phyloP scores from a whole-genome alignment of 2,888 invertebrate genomes.

The Drosophila percnosoma region DNA sequence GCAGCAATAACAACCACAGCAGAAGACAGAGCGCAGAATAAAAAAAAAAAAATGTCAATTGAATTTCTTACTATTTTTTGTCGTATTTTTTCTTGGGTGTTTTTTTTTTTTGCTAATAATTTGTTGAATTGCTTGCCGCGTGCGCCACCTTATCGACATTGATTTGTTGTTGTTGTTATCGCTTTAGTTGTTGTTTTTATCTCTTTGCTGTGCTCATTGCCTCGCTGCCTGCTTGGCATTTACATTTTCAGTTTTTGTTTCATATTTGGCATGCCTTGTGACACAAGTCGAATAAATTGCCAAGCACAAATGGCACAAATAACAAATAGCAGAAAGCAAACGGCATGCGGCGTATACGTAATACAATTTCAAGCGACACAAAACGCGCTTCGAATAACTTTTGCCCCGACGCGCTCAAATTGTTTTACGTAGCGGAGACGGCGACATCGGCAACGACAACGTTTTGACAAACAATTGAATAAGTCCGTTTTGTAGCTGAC shows the following conservation, averaged over 20 bases:
- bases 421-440: conserved; percentile 31
- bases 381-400: conserved; percentile 54
- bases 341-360: conserved; percentile 73
- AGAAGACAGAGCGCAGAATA: conserved; percentile 20
- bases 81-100: conserved; percentile 26
- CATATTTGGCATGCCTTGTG: conserved; percentile 70
- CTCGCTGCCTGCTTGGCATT: conserved; percentile 43
- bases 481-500: conserved; percentile 60
- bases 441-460: neutral
- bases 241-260: conserved; percentile 66
- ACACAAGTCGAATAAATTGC: conserved; percentile 62
- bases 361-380: conserved; percentile 54
- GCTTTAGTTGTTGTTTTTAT: conserved; percentile 55
- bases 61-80: conserved; percentile 41
- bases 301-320: conserved; percentile 45
- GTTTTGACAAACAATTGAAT: conserved; percentile 7
- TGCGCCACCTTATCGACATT: conserved; percentile 67
- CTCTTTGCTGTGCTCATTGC: conserved; percentile 43
- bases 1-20: conserved; percentile 29
- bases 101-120: conserved; percentile 29
- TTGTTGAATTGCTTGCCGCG: conserved; percentile 58
- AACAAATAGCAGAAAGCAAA: conserved; percentile 31
- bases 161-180: conserved; percentile 50
- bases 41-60: conserved; percentile 31
- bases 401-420: conserved; percentile 24